These are phyloP conservation scores for Parnassius mnemosyne DNA, from an alignment of 2,888 invertebrate species.

Conservation along the genomic window DNA sequence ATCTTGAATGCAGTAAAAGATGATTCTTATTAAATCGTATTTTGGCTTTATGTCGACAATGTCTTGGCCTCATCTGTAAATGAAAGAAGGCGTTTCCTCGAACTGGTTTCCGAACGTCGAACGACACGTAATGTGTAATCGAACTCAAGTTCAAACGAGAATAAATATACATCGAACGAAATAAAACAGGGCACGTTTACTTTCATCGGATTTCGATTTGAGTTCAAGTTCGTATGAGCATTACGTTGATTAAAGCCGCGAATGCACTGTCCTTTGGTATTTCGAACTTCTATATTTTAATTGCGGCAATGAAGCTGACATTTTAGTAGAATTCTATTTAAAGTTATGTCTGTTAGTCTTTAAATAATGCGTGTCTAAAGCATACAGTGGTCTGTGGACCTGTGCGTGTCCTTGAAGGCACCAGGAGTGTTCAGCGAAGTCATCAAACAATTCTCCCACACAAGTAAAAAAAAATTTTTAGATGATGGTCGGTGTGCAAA, in stretches of 20 bases:
- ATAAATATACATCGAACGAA: constrained; percentile 11
- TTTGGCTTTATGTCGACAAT: neutral
- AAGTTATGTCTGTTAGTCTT: too few relatives aligned
- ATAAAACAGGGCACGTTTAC: constrained; percentile 12
- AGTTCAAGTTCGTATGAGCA: constrained; percentile 1
- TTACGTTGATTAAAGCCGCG: neutral
- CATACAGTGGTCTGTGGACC: too few relatives aligned
- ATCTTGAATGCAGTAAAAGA: neutral
- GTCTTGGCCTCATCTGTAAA: neutral
- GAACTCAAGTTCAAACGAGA: constrained; percentile 16
- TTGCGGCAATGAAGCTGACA: too few relatives aligned
- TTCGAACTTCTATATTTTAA: too few relatives aligned
- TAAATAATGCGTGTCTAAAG: too few relatives aligned
- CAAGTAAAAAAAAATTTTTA: too few relatives aligned
- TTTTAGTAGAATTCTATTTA: too few relatives aligned
- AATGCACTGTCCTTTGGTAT: neutral
- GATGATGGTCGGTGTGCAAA: too few relatives aligned
- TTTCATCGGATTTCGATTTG: constrained; percentile 11
- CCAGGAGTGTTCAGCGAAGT: too few relatives aligned
- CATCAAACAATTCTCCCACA: too few relatives aligned
- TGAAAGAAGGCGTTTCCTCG: neutral
- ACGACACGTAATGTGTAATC: constrained; percentile 9
- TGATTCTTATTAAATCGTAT: constrained; percentile 1
- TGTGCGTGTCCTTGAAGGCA: too few relatives aligned
- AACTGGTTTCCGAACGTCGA: constrained; percentile 11